Conservation (phyloP, 1,140 invertebrate species). For the Conus betulinus region DNA sequence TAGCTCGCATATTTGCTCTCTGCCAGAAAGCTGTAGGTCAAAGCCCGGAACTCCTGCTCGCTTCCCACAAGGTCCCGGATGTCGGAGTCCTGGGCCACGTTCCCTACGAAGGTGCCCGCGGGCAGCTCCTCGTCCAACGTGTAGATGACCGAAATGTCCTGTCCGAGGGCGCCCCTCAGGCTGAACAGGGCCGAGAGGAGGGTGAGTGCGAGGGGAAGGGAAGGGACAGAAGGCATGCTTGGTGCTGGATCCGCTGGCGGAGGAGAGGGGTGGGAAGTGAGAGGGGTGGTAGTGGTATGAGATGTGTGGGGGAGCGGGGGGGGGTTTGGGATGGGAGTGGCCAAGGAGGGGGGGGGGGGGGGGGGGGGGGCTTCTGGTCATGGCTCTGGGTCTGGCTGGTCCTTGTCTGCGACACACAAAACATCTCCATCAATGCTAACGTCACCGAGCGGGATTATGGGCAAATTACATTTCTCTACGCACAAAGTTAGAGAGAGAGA, state of each 20-base stretch:
- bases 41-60: slow-evolving; percentile 46
- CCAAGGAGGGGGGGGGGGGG: neutral
- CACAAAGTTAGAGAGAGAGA: neutral
- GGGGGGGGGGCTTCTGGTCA: neutral
- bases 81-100: slow-evolving; percentile 51
- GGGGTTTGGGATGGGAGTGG: neutral
- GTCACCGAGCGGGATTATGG: neutral
- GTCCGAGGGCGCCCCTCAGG: neutral
- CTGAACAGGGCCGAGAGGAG: neutral
- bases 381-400: neutral
- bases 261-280: neutral
- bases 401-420: no score
- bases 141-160: slow-evolving; percentile 45
- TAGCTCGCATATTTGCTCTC: slow-evolving; percentile 68
- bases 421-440: no score
- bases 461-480: no score
- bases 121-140: slow-evolving; percentile 42
- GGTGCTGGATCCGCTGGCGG: neutral
- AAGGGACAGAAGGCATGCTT: neutral
- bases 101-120: slow-evolving; percentile 42
- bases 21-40: slow-evolving; percentile 59
- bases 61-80: slow-evolving; percentile 45
- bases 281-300: neutral
- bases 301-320: neutral
- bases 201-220: neutral